Evolutionary conservation across 2,888 invertebrate genomes (phyloP).

Genomic region (Ormia ochracea): DNA sequence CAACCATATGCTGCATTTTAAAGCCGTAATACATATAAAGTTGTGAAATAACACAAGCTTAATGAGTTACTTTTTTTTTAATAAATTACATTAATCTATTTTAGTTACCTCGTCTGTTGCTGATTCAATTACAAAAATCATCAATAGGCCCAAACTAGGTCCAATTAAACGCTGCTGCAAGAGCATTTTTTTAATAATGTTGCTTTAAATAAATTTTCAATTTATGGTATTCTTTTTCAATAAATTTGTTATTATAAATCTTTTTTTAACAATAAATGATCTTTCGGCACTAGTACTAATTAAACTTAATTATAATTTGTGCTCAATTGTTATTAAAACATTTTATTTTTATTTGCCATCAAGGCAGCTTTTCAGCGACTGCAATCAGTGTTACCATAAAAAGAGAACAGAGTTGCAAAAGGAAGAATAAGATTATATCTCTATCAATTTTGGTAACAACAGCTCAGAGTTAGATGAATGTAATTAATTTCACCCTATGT

Average conservation of each 20-base stretch:
- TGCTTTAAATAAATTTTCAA: not conserved
- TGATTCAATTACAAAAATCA: slow-evolving; percentile 66
- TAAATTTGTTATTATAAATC: no score
- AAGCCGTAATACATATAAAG: not conserved
- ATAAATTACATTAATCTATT: not conserved
- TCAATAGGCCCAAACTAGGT: slow-evolving; percentile 9
- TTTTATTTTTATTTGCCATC: slow-evolving; percentile 30
- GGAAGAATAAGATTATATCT: no score
- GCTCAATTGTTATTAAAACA: not conserved
- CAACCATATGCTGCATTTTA: slow-evolving; percentile 25
- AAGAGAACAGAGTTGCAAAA: no score
- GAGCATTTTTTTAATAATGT: slow-evolving; percentile 12
- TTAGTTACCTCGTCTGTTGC: slow-evolving; percentile 67
- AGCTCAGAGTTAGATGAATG: no score
- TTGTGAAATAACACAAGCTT: not conserved
- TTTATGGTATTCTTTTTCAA: not conserved
- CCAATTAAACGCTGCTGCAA: slow-evolving; percentile 13
- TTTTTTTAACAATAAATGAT: no score
- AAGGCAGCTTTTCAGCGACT: slow-evolving; percentile 7
- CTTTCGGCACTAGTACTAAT: no score
- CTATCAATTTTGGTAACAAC: no score
- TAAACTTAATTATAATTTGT: not conserved
- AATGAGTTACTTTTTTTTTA: not conserved
- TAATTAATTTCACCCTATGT: no score
- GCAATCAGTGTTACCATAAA: not conserved